phyloP scores from a whole-genome alignment of 2,888 invertebrate genomes.

The Cosmia trapezina region DNA sequence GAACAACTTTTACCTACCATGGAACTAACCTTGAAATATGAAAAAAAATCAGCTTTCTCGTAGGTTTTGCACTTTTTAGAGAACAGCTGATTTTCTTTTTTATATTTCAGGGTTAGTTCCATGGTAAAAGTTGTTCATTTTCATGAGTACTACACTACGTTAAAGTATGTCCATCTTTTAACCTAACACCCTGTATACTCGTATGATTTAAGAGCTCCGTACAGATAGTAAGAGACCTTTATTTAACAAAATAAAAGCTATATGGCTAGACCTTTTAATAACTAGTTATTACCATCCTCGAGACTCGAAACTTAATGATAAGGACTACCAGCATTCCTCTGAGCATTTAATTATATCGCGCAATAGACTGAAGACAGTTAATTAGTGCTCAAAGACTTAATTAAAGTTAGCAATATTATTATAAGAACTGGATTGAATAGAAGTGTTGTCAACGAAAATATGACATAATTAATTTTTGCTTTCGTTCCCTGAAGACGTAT shows the following conservation, averaged over 20 bases:
- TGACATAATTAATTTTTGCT: slow-evolving; percentile 11
- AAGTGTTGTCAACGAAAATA: slow-evolving; percentile 14
- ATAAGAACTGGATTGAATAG: background rate
- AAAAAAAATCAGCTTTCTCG: no score
- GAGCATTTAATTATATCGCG: slow-evolving; percentile 24
- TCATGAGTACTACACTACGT: no score
- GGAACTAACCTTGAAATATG: no score
- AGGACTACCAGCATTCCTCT: slow-evolving; percentile 4
- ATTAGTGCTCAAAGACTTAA: slow-evolving; percentile 26
- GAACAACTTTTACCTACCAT: no score
- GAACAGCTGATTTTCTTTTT: no score
- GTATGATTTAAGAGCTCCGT: background rate
- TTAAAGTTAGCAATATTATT: slow-evolving; percentile 23
- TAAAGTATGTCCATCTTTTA: no score
- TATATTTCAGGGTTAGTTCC: no score
- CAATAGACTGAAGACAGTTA: slow-evolving; percentile 4
- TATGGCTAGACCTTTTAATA: background rate
- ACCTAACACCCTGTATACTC: background rate
- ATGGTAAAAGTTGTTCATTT: no score
- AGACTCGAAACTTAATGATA: slow-evolving; percentile 26
- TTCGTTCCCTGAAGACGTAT: background rate
- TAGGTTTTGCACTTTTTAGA: no score
- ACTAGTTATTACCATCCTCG: slow-evolving; percentile 2
- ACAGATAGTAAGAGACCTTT: background rate
- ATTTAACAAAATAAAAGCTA: background rate